A percentile compares a stretch with the other conserved stretches of the same genome.
phyloP scores from a whole-genome alignment of 23 tunicate species.

The Oikopleura dioica region DNA sequence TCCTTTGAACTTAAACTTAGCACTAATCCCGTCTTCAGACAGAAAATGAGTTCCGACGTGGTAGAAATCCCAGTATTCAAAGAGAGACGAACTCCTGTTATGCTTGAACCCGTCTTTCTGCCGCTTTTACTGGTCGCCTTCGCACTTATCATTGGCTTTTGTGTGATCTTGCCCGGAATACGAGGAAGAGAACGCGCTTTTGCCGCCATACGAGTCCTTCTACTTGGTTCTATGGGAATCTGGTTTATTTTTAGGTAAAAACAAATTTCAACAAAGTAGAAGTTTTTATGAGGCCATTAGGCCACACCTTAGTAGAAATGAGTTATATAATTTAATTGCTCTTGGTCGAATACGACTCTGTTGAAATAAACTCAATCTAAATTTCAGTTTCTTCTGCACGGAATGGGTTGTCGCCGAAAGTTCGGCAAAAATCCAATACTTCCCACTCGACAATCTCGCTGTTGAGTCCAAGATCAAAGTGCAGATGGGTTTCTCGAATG shows the following conservation, averaged over 20 bases:
- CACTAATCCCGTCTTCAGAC: too few species aligned
- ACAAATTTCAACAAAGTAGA: too few species aligned
- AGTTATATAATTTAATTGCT: neutral
- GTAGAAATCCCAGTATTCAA: neutral
- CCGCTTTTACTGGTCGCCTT: neutral
- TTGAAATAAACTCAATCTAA: neutral
- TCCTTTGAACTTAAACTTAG: too few species aligned
- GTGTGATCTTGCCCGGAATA: constrained; percentile 3
- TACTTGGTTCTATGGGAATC: neutral
- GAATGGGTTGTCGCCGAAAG: constrained; percentile 10
- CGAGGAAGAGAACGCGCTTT: neutral
- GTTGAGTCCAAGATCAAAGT: neutral
- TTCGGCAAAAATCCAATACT: neutral
- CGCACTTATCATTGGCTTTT: neutral
- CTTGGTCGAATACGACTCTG: neutral
- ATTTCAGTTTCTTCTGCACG: constrained; percentile 7
- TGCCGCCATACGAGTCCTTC: neutral
- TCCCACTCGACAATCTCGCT: neutral
- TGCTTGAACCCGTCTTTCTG: constrained; percentile 1
- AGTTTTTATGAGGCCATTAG: neutral
- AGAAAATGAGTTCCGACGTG: too few species aligned
- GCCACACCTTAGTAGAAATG: neutral
- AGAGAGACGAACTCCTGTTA: neutral
- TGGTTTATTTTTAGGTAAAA: constrained; percentile 1
- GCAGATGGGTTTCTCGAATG: constrained; percentile 2